Percentiles rank a stretch among this genome's conserved stretches.
phyloP scores from a whole-genome alignment of 2,797 vertebrate genomes.

The Sciaenops ocellatus region DNA sequence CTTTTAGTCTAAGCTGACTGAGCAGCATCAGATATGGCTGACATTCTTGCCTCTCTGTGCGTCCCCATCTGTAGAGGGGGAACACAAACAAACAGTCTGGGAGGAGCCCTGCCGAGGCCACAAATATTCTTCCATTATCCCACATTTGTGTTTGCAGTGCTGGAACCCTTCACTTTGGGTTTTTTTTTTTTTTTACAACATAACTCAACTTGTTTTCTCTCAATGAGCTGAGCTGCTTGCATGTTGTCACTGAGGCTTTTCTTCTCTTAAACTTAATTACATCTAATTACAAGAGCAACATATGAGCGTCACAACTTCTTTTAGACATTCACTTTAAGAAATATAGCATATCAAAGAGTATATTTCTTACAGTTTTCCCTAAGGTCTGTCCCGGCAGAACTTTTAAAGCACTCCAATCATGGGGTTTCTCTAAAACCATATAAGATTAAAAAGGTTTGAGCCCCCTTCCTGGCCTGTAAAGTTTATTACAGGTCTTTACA shows the following conservation, averaged over 20 bases:
- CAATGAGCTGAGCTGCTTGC: slow-evolving; percentile 17
- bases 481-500: slow-evolving; percentile 29
- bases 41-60: slow-evolving; percentile 66
- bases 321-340: not conserved
- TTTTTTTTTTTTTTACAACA: slow-evolving; percentile 49
- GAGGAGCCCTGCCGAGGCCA: slow-evolving; percentile 73
- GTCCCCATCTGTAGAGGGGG: slow-evolving; percentile 67
- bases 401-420: not conserved
- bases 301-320: not conserved
- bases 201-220: slow-evolving; percentile 54
- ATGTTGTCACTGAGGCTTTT: slow-evolving; percentile 5
- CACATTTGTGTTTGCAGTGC: slow-evolving; percentile 67
- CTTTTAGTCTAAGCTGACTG: slow-evolving; percentile 62
- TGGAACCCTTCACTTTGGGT: slow-evolving; percentile 58
- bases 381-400: not conserved
- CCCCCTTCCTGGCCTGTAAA: slow-evolving; percentile 12
- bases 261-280: slow-evolving; percentile 1
- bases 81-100: slow-evolving; percentile 81
- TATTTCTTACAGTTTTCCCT: not conserved
- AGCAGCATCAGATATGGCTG: slow-evolving; percentile 80
- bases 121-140: slow-evolving; percentile 80
- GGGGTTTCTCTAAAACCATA: slow-evolving; percentile 21
- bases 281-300: slow-evolving; percentile 6
- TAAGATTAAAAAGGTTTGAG: slow-evolving; percentile 1
- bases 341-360: not conserved